Percentiles rank a stretch among this genome's conserved stretches.
Evolutionary conservation across 2,888 invertebrate species (phyloP).

Genomic region (Sturmia bella): DNA sequence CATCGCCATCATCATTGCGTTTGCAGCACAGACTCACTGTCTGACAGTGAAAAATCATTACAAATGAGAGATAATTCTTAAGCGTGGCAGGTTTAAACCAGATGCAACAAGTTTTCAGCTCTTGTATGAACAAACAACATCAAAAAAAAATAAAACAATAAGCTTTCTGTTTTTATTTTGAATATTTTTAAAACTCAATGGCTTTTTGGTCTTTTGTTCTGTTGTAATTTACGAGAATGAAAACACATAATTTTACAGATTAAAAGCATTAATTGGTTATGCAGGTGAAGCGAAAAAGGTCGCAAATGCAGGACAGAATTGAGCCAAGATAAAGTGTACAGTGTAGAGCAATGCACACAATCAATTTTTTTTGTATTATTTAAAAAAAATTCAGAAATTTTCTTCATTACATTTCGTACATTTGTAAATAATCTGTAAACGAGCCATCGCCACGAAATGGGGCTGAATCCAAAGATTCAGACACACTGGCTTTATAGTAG

Average conservation of each 20-base stretch:
- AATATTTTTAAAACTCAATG: slow-evolving; percentile 3
- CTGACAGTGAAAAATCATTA: slow-evolving; percentile 8
- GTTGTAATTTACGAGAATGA: not conserved
- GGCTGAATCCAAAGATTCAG: too few relatives aligned
- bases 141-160: slow-evolving; percentile 5
- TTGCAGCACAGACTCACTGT: slow-evolving; percentile 14
- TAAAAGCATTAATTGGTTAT: slow-evolving; percentile 4
- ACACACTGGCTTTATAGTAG: too few relatives aligned
- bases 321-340: too few relatives aligned
- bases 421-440: too few relatives aligned
- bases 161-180: slow-evolving; percentile 14
- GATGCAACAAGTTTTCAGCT: slow-evolving; percentile 45
- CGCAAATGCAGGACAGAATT: not conserved
- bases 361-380: too few relatives aligned
- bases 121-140: slow-evolving; percentile 23
- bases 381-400: too few relatives aligned
- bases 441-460: too few relatives aligned
- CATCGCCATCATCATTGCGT: slow-evolving; percentile 5
- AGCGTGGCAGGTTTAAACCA: slow-evolving; percentile 33
- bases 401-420: too few relatives aligned
- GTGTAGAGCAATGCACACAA: too few relatives aligned
- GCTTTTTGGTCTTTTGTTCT: not conserved
- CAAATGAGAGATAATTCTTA: slow-evolving; percentile 46
- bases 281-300: not conserved
- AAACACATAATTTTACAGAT: slow-evolving; percentile 8